Evolutionary conservation across 2,113 vertebrate genomes (phyloP).

Genomic region (Gila orcuttii): DNA sequence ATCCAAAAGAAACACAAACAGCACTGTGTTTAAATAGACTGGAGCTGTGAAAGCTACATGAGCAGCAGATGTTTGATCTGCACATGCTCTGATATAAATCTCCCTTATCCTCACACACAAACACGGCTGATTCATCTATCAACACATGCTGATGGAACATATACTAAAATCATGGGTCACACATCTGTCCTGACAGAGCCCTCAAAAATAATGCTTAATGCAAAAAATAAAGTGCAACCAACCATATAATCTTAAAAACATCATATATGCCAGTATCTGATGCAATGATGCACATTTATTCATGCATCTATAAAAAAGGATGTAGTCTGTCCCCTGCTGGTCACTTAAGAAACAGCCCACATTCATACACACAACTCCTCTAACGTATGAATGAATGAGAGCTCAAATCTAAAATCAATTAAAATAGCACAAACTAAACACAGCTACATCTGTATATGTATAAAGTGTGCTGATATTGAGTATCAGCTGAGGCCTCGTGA

Average conservation of each 20-base stretch:
- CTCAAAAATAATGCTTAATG: background rate
- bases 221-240: background rate
- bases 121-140: background rate
- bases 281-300: background rate
- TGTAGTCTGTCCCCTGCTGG: conserved; percentile 61
- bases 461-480: background rate
- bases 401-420: background rate
- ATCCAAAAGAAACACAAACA: background rate
- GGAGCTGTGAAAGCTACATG: background rate
- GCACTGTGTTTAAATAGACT: background rate
- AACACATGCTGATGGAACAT: background rate
- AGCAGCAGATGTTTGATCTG: background rate
- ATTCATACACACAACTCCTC: background rate
- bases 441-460: background rate
- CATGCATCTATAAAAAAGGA: background rate
- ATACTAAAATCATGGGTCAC: background rate
- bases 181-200: background rate
- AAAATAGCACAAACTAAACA: background rate
- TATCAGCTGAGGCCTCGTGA: background rate
- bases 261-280: background rate
- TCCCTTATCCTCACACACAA: background rate
- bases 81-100: conserved; percentile 22
- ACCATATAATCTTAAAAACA: background rate
- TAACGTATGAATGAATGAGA: background rate
- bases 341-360: background rate